phyloP scores from a whole-genome alignment of 2,797 vertebrate species.

The Artibeus jamaicensis region DNA sequence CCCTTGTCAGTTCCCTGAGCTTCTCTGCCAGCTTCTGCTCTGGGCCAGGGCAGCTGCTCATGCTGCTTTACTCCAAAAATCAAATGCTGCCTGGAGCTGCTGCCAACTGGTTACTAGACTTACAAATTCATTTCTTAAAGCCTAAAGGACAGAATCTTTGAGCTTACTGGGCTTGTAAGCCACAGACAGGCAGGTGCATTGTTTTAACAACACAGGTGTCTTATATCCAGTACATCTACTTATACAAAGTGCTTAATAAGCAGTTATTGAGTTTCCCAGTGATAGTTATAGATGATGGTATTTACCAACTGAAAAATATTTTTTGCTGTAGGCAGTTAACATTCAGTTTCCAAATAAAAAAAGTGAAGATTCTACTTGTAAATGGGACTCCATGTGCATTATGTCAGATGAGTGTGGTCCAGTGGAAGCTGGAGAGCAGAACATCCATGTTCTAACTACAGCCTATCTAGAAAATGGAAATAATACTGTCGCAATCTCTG shows the following conservation, averaged over 20 bases:
- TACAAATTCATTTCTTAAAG: neutral
- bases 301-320: constrained; percentile 15
- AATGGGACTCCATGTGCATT: neutral
- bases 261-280: neutral
- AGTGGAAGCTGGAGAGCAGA: neutral
- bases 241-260: constrained; percentile 39
- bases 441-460: constrained; percentile 5
- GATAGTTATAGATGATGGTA: neutral
- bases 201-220: constrained; percentile 24
- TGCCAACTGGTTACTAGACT: constrained; percentile 30
- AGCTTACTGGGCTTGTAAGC: neutral
- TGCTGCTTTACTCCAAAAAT: constrained; percentile 6
- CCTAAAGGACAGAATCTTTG: neutral
- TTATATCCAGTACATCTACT: neutral
- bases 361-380: neutral
- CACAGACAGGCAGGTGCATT: constrained; percentile 20
- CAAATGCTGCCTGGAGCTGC: neutral
- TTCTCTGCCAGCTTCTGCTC: neutral
- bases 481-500: neutral
- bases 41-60: constrained; percentile 1
- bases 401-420: neutral
- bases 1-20: neutral
- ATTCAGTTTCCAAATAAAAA: constrained; percentile 33
- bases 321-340: constrained; percentile 18
- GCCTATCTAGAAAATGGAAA: neutral